These are phyloP conservation scores for Diogma glabrata DNA, from an alignment of 2,888 invertebrate genomes.

Conservation along the genomic window DNA sequence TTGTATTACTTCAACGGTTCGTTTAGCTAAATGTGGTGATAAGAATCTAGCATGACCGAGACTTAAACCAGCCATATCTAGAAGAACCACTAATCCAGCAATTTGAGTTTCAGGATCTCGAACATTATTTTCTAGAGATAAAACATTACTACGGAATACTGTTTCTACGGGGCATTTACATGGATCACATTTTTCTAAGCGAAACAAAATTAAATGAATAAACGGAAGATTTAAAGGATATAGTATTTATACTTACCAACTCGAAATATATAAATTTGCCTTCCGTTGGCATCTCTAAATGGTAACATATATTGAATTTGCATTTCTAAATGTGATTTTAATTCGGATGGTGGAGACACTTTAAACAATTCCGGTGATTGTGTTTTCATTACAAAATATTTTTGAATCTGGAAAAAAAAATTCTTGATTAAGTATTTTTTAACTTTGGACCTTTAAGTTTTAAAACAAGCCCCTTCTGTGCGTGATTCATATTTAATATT, in stretches of 20 bases:
- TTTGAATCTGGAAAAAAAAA: slow-evolving; percentile 30
- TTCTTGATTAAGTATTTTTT: too few species aligned
- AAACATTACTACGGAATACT: slow-evolving; percentile 41
- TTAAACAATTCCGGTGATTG: slow-evolving; percentile 36
- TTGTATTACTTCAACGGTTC: slow-evolving; percentile 39
- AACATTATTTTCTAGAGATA: slow-evolving; percentile 41
- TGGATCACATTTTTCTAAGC: slow-evolving; percentile 39
- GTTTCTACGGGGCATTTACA: slow-evolving; percentile 38
- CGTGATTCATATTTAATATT: too few species aligned
- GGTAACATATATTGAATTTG: slow-evolving; percentile 37
- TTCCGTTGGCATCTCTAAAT: slow-evolving; percentile 33
- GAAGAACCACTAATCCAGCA: slow-evolving; percentile 32
- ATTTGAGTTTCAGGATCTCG: slow-evolving; percentile 45
- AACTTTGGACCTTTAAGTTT: too few species aligned
- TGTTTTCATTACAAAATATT: slow-evolving; percentile 37
- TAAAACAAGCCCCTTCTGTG: too few species aligned
- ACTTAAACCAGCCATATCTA: slow-evolving; percentile 37
- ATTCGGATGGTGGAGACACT: slow-evolving; percentile 33
- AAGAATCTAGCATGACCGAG: slow-evolving; percentile 37
- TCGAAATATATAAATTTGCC: slow-evolving; percentile 36
- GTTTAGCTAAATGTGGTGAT: slow-evolving; percentile 38
- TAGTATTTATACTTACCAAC: slow-evolving; percentile 34
- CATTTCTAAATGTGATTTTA: slow-evolving; percentile 31
- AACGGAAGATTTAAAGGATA: too few species aligned
- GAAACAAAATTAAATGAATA: too few species aligned